Evolutionary conservation across 2,797 vertebrate species (phyloP).

Genomic region (Potorous gilbertii): DNA sequence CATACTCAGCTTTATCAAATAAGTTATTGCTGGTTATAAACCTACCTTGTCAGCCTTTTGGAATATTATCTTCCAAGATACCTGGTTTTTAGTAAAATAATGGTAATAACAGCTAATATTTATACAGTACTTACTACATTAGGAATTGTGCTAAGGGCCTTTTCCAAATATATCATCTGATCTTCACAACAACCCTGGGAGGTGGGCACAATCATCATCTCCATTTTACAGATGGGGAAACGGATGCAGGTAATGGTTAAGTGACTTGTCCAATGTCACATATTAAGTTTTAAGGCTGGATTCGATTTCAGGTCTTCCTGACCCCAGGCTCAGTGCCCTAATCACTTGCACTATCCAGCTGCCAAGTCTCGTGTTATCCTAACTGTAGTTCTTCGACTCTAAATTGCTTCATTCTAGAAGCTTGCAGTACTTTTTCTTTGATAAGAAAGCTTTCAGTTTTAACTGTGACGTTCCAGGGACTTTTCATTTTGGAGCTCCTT

Average conservation of each 20-base stretch:
- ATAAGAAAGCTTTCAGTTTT: neutral
- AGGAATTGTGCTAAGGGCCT: neutral
- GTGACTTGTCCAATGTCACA: neutral
- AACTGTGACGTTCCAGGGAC: neutral
- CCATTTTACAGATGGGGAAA: neutral
- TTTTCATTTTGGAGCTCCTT: neutral
- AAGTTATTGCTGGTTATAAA: neutral
- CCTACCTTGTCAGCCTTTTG: neutral
- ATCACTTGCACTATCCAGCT: neutral
- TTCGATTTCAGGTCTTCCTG: neutral
- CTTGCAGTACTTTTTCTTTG: neutral
- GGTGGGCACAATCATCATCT: neutral
- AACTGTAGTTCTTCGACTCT: neutral
- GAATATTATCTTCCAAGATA: neutral
- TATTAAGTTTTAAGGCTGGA: neutral
- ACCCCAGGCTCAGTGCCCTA: neutral
- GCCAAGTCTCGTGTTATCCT: neutral
- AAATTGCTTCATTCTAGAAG: neutral
- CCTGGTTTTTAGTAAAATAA: neutral
- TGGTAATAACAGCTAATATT: neutral
- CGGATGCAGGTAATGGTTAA: neutral
- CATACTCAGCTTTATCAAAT: neutral
- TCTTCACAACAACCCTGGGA: neutral
- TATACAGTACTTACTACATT: neutral
- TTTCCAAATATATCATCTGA: neutral